Base-by-base conservation (phyloP, 2,113 vertebrate species). In the Promerops cafer region DNA sequence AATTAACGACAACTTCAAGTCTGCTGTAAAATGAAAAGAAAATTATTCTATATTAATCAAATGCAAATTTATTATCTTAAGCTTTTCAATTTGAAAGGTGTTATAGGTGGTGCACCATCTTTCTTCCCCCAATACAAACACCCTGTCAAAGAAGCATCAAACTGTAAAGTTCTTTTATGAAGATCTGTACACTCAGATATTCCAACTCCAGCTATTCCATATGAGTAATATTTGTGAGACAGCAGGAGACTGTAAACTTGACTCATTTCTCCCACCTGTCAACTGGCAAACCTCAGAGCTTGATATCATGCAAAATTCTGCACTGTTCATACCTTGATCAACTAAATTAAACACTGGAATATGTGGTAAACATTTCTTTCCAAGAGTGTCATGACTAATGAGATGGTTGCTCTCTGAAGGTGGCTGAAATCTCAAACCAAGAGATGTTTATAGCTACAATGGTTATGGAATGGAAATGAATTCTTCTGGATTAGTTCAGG, bases 1-100 rank as follows among this genome's bases (percentile, higher is more conserved):
- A 98, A 76, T 97, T 98, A 79, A 98, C 68, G 94, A 98, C 50
- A 87, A 98, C 98, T 97, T 98, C 98, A 97, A 98, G 94, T 98
- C 98, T 98, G 97, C 98, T 98, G 98, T 92, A 96, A 98, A 97
- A 95, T 78, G 44, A 89, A 97, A 97, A 97, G 57, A 30, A 93
- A 76, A 57, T 24, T 47, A 44, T 97, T 52, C 90, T 4, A 69
- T 60, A 74, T 86, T 69, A 79, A 89, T 86, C 37, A 53, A 37
- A 57, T 40, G 30, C 24, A 78, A 49, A 66, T 52, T 23, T 37
- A 80, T 78, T 47, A 74, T 61, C 23, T 90, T 81, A 60, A 88
- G 33, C 13, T 80, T 88, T 80, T 89, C 33, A 39, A 1, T 71
- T 71, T 42, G 23, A 71, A 44, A 80, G 17, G 2, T 88, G 78